Evolutionary conservation across 2,797 vertebrate genomes (phyloP).

Genomic region (Xiphorhynchus erythropygius): DNA sequence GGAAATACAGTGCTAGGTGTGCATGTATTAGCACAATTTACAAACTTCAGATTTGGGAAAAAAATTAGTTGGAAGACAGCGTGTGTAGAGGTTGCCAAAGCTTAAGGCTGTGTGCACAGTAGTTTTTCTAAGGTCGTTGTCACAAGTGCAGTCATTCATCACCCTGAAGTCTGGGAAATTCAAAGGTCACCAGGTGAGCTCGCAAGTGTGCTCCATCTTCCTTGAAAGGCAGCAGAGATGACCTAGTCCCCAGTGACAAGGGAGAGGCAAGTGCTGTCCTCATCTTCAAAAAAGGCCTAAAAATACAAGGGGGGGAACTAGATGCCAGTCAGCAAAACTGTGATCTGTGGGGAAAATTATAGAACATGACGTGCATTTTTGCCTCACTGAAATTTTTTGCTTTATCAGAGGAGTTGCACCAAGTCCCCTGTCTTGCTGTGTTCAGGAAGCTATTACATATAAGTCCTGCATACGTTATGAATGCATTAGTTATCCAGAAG

Average conservation of each 20-base stretch:
- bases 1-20: neutral
- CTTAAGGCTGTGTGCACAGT: neutral
- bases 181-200: neutral
- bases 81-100: neutral
- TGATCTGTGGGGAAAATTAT: neutral
- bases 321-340: neutral
- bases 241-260: neutral
- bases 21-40: neutral
- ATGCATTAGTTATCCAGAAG: neutral
- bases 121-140: neutral
- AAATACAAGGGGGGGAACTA: neutral
- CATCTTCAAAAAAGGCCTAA: neutral
- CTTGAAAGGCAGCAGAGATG: neutral
- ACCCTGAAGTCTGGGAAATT: neutral
- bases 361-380: neutral
- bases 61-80: neutral
- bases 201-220: neutral
- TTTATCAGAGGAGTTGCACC: neutral
- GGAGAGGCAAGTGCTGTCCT: neutral
- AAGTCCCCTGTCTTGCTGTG: neutral
- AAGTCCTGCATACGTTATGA: neutral
- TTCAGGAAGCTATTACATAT: neutral
- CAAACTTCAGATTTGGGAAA: neutral
- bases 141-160: neutral
- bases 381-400: neutral